Conservation (phyloP, 2,888 invertebrate species). For the Omphaloscelis lunosa region DNA sequence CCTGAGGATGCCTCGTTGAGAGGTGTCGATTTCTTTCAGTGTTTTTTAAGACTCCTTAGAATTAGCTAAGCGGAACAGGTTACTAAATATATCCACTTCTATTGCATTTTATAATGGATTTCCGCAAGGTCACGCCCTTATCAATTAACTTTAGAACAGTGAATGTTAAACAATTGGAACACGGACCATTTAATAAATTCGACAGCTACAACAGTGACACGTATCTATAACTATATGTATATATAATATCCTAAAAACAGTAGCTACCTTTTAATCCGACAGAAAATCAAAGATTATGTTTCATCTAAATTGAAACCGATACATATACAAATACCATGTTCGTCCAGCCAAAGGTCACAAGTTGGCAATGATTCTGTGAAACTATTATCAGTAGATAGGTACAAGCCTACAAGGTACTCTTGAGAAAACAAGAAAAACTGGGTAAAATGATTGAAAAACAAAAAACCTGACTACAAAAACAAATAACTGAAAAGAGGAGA, state of each 20-base stretch:
- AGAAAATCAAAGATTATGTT: constrained; percentile 11
- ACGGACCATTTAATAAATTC: constrained; percentile 16
- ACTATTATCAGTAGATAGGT: not conserved
- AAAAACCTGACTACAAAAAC: too few species aligned
- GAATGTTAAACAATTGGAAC: constrained; percentile 14
- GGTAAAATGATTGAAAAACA: not conserved
- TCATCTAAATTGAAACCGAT: constrained; percentile 22
- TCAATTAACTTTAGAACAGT: too few species aligned
- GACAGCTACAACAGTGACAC: not conserved
- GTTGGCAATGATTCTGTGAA: not conserved
- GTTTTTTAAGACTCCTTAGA: too few species aligned
- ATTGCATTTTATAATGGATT: too few species aligned
- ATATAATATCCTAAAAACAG: not conserved
- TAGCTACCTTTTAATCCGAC: constrained; percentile 8
- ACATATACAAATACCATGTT: constrained; percentile 31
- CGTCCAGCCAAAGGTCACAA: not conserved
- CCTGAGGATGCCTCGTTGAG: too few species aligned
- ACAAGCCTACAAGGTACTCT: not conserved
- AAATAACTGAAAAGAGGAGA: too few species aligned
- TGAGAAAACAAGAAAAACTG: not conserved
- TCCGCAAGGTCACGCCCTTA: too few species aligned
- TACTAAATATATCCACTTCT: too few species aligned
- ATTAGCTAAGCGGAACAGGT: too few species aligned
- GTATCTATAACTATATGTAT: not conserved
- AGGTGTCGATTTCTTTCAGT: too few species aligned